A percentile compares a stretch with the other conserved stretches of the same genome.
Conservation (phyloP, 2,113 vertebrate genomes). For the Centropus bengalensis region DNA sequence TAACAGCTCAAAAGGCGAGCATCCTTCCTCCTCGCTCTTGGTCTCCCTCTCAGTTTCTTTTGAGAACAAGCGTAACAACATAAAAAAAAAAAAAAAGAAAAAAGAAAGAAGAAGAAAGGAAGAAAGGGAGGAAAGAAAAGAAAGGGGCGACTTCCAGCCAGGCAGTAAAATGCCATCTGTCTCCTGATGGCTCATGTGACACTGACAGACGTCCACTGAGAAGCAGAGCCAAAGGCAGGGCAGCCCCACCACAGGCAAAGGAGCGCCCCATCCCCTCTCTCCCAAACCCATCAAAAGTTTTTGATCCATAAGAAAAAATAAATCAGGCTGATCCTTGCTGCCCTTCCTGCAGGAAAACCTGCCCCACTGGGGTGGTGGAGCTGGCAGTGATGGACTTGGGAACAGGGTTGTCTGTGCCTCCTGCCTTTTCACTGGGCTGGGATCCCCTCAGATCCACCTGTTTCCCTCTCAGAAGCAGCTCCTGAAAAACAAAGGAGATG, state of each 20-base stretch:
- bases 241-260: neutral
- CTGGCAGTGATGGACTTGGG: neutral
- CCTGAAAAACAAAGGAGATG: neutral
- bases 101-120: neutral
- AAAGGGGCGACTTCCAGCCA: conserved; percentile 25
- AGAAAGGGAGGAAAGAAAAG: neutral
- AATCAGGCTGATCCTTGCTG: neutral
- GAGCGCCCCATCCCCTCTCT: neutral
- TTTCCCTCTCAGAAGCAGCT: neutral
- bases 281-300: neutral
- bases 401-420: accelerated
- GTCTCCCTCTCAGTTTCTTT: neutral
- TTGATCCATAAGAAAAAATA: neutral
- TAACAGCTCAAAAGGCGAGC: neutral
- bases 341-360: accelerated
- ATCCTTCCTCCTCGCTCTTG: neutral
- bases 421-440: neutral
- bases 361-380: neutral
- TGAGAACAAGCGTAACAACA: neutral
- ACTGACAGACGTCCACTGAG: conserved; percentile 31
- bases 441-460: neutral
- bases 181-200: conserved; percentile 29
- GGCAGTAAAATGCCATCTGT: conserved; percentile 75
- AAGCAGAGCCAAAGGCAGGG: neutral
- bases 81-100: neutral